A percentile compares a stretch with the other conserved stretches of the same genome.
phyloP scores from a whole-genome alignment of 2,113 vertebrate species.

The cat (Felis catus) region F.catus_Fca126_mat1.0 CM031418.1:110230001-110230500 shows the following conservation, averaged over 20 bases:
- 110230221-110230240: not conserved
- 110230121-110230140: not conserved
- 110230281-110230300: not conserved
- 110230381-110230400: not conserved
- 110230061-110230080: not conserved
- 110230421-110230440: not conserved
- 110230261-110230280: not conserved
- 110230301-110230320: not conserved
- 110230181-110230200: not conserved
- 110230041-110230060: slow-evolving; percentile 6
- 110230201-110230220: not conserved
- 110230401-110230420: not conserved
- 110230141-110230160: not conserved
- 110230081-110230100: not conserved
- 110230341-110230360: not conserved
- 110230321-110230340: not conserved
- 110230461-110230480: not conserved
- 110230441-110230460: not conserved
- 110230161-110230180: not conserved
- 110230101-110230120: not conserved
- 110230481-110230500: not conserved
- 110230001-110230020: not conserved
- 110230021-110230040: slow-evolving; percentile 2
- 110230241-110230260: not conserved
- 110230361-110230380: not conserved